These are phyloP conservation scores for Bombyx mandarina DNA, from an alignment of 1,140 invertebrate species.

Conservation along the genomic window DNA sequence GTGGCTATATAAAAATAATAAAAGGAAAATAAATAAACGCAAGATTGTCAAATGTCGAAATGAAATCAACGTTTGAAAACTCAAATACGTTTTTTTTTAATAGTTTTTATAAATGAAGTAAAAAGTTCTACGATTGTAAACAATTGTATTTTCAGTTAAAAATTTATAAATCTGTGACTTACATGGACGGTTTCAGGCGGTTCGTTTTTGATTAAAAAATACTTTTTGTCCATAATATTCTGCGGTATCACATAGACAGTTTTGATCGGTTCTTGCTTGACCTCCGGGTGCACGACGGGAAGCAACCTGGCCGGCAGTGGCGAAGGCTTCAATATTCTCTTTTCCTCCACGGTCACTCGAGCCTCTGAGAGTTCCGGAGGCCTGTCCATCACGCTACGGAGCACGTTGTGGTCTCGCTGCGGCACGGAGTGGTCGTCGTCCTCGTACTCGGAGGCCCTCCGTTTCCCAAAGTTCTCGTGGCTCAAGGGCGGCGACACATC, in stretches of 20 bases:
- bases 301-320: conserved; percentile 48
- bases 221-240: conserved; percentile 56
- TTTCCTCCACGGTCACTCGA: conserved; percentile 36
- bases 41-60: too few relatives aligned
- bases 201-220: conserved; percentile 67
- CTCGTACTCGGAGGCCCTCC: conserved; percentile 54
- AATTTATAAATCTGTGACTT: conserved; percentile 9
- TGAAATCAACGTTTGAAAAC: too few relatives aligned
- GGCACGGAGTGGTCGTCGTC: conserved; percentile 41
- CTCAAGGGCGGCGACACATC: conserved; percentile 24
- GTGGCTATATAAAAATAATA: too few relatives aligned
- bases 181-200: conserved; percentile 60
- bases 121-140: too few relatives aligned
- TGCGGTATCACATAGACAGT: conserved; percentile 62
- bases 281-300: conserved; percentile 43
- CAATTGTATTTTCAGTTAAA: too few relatives aligned
- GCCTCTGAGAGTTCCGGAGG: conserved; percentile 49
- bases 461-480: conserved; percentile 51
- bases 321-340: conserved; percentile 61
- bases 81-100: too few relatives aligned
- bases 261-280: conserved; percentile 37
- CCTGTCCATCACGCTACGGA: conserved; percentile 28
- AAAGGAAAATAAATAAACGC: too few relatives aligned
- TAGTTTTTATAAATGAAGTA: too few relatives aligned
- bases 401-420: conserved; percentile 28